Percentiles rank a stretch among this genome's conserved stretches.
These are phyloP conservation scores for Folsomia manolachei DNA, from an alignment of 2,888 invertebrate species.

Conservation along the genomic window DNA sequence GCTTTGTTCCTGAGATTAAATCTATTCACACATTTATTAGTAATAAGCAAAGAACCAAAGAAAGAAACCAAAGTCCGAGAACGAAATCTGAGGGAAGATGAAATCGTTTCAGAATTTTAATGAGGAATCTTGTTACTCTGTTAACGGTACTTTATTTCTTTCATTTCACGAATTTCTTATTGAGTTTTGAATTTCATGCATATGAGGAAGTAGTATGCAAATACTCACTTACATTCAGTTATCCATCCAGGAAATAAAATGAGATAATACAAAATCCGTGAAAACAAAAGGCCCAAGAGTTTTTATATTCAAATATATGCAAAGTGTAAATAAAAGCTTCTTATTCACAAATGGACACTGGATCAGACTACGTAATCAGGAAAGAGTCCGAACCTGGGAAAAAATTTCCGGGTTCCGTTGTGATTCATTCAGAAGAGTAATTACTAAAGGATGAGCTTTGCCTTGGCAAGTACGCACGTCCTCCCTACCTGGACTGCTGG, in stretches of 20 bases:
- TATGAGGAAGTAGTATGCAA: no score
- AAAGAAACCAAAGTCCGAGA: constrained; percentile 13
- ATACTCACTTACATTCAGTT: not conserved
- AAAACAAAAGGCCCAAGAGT: constrained; percentile 9
- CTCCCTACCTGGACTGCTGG: constrained; percentile 14
- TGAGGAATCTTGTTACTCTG: not conserved
- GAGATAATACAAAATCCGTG: not conserved
- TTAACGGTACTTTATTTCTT: not conserved
- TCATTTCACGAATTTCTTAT: no score
- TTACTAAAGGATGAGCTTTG: no score
- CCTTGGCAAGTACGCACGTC: no score
- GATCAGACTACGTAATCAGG: constrained; percentile 9
- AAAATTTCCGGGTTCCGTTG: constrained; percentile 40
- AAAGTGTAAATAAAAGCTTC: constrained; percentile 21
- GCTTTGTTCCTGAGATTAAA: not conserved
- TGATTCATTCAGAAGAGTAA: no score
- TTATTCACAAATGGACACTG: constrained; percentile 16
- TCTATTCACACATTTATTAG: not conserved
- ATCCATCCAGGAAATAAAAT: not conserved
- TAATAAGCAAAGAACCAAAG: no score
- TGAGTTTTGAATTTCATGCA: no score
- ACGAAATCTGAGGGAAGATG: constrained; percentile 4
- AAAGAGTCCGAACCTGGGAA: constrained; percentile 25
- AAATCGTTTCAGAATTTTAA: not conserved
- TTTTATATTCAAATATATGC: constrained; percentile 22